Percentiles rank a stretch among this genome's conserved stretches.
Evolutionary conservation across 2,113 vertebrate species (phyloP).

Genomic region (Catharus fuscescens): DNA sequence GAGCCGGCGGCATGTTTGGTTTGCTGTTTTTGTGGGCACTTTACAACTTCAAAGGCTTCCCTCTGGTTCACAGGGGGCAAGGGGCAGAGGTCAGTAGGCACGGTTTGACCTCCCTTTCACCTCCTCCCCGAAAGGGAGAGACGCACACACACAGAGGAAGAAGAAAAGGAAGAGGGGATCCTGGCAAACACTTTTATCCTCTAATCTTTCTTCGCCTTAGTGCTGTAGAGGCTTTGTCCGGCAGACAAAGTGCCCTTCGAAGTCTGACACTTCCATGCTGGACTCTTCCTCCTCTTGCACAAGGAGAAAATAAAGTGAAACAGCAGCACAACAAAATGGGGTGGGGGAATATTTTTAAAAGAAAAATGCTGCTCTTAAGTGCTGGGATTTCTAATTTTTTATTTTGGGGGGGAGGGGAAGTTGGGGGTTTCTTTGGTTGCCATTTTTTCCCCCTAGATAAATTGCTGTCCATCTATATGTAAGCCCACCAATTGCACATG

Average conservation of each 20-base stretch:
- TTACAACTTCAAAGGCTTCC: constrained; percentile 64
- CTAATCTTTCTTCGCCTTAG: constrained; percentile 42
- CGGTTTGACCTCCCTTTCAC: constrained; percentile 63
- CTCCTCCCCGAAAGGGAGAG: constrained; percentile 22
- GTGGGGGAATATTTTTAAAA: rapidly evolving
- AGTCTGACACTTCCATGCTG: not conserved
- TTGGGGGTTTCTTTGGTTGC: not conserved
- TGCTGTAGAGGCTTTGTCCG: constrained; percentile 15
- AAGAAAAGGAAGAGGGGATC: constrained; percentile 13
- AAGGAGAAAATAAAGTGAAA: not conserved
- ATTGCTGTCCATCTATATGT: not conserved
- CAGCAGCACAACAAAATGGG: not conserved
- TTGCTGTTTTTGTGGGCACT: constrained; percentile 55
- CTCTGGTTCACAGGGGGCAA: constrained; percentile 64
- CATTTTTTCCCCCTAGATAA: not conserved
- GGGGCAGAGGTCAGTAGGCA: constrained; percentile 57
- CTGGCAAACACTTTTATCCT: constrained; percentile 35
- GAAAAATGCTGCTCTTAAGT: not conserved
- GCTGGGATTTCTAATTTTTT: not conserved
- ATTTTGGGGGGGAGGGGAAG: not conserved
- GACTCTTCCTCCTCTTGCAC: not conserved
- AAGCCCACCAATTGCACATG: not conserved
- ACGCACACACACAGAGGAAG: constrained; percentile 9
- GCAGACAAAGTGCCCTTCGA: constrained; percentile 23
- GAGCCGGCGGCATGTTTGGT: constrained; percentile 19